Percentiles rank a stretch among this genome's conserved stretches.
These are phyloP conservation scores for Tragelaphus oryx DNA, from an alignment of 2,797 vertebrate species.

Conservation along the genomic window DNA sequence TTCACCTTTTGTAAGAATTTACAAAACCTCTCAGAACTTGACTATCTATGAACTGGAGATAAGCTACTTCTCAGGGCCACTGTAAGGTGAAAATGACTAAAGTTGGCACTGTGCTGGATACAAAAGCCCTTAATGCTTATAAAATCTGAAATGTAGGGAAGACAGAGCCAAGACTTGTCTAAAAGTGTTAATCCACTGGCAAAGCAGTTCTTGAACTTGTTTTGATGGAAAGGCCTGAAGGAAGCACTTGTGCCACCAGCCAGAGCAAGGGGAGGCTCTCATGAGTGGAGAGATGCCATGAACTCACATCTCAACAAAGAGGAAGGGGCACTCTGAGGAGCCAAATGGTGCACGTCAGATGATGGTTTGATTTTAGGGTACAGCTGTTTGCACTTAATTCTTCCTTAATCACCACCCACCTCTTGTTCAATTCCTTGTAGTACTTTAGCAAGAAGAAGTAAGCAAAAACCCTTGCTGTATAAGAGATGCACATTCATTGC, in stretches of 20 bases:
- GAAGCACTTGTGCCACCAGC: background rate
- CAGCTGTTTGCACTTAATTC: background rate
- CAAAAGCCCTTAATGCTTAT: background rate
- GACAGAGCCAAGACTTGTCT: background rate
- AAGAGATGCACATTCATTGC: background rate
- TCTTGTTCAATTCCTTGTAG: background rate
- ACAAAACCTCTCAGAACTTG: background rate
- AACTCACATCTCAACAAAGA: background rate
- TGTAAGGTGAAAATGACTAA: background rate
- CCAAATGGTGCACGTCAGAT: background rate
- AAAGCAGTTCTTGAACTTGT: background rate
- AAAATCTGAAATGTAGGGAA: background rate
- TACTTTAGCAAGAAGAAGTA: background rate
- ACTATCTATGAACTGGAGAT: background rate
- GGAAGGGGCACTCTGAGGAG: fast-evolving
- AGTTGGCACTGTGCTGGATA: background rate
- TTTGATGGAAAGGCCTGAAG: background rate
- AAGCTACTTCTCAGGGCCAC: background rate
- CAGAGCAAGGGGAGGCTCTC: background rate
- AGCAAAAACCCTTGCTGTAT: background rate
- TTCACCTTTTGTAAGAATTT: background rate
- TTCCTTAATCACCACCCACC: background rate
- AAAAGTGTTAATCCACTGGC: background rate
- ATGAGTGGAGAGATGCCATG: background rate
- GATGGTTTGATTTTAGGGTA: fast-evolving